phyloP scores from a whole-genome alignment of 2,888 invertebrate genomes.

The Sphinx pinastri region DNA sequence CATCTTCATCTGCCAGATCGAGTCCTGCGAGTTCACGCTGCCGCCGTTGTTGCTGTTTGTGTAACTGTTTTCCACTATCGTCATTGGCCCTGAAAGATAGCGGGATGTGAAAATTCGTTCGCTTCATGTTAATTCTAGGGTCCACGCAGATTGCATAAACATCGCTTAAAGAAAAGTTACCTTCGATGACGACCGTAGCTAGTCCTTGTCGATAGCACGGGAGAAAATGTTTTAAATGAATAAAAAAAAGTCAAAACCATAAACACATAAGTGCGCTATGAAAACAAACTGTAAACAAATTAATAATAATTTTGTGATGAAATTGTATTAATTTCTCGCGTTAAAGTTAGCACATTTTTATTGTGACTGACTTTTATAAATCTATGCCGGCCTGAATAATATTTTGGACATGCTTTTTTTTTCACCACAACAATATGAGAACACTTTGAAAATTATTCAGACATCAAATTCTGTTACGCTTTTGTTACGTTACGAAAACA shows the following conservation, averaged over 20 bases:
- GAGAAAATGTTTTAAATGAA: constrained; percentile 48
- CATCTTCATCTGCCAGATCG: constrained; percentile 97
- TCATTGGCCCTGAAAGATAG: constrained; percentile 89
- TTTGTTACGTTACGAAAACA: too few species aligned
- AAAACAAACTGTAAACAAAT: background rate
- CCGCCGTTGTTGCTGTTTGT: constrained; percentile 98
- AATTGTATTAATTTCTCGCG: too few species aligned
- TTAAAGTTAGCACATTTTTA: too few species aligned
- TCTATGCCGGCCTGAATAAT: too few species aligned
- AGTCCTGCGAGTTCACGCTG: constrained; percentile 97
- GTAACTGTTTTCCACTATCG: constrained; percentile 95
- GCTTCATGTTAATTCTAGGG: background rate
- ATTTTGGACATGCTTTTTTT: too few species aligned
- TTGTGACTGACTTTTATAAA: too few species aligned
- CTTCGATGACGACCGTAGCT: constrained; percentile 58
- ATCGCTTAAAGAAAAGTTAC: constrained; percentile 43
- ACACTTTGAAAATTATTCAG: too few species aligned
- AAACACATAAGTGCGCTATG: constrained; percentile 18
- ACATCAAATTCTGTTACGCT: too few species aligned
- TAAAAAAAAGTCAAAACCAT: constrained; percentile 43
- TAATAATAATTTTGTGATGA: too few species aligned
- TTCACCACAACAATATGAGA: too few species aligned
- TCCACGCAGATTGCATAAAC: constrained; percentile 37
- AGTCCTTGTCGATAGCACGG: constrained; percentile 61
- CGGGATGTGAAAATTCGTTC: background rate